Conservation (phyloP, 2,888 invertebrate species). For the Lydus trimaculatus region DNA sequence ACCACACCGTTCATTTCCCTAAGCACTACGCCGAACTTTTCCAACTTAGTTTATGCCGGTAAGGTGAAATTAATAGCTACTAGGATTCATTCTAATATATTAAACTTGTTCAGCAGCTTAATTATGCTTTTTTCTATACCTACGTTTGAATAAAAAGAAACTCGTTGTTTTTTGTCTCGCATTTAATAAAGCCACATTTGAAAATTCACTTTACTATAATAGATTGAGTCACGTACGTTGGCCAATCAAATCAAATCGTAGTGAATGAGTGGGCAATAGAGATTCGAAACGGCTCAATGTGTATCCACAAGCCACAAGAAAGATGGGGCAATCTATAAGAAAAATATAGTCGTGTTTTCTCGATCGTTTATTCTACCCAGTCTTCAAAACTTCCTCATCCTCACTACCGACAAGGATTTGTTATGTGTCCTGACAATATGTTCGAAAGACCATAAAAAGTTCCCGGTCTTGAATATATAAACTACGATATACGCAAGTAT, state of each 20-base stretch:
- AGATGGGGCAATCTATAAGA: slow-evolving; percentile 55
- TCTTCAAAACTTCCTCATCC: slow-evolving; percentile 35
- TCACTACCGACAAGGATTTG: slow-evolving; percentile 20
- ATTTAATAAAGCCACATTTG: slow-evolving; percentile 8
- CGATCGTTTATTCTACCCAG: slow-evolving; percentile 45
- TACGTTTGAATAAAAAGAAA: slow-evolving; percentile 4
- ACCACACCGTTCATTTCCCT: neutral
- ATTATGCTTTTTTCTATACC: neutral
- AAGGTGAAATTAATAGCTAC: neutral
- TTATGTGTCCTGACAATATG: slow-evolving; percentile 26
- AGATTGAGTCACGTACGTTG: slow-evolving; percentile 36
- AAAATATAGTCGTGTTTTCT: slow-evolving; percentile 54
- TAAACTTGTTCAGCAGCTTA: neutral
- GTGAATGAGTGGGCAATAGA: slow-evolving; percentile 57
- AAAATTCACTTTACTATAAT: slow-evolving; percentile 28
- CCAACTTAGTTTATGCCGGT: neutral
- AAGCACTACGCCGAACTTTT: neutral
- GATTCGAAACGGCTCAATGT: slow-evolving; percentile 47
- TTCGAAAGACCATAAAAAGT: slow-evolving; percentile 18
- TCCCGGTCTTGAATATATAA: slow-evolving; percentile 25
- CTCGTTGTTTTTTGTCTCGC: neutral
- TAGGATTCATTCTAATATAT: neutral
- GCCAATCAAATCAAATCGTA: slow-evolving; percentile 56
- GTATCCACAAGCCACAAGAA: slow-evolving; percentile 53
- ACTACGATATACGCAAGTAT: neutral